Evolutionary conservation across 2,113 vertebrate species (phyloP).

Genomic region (Stegostoma tigrinum): DNA sequence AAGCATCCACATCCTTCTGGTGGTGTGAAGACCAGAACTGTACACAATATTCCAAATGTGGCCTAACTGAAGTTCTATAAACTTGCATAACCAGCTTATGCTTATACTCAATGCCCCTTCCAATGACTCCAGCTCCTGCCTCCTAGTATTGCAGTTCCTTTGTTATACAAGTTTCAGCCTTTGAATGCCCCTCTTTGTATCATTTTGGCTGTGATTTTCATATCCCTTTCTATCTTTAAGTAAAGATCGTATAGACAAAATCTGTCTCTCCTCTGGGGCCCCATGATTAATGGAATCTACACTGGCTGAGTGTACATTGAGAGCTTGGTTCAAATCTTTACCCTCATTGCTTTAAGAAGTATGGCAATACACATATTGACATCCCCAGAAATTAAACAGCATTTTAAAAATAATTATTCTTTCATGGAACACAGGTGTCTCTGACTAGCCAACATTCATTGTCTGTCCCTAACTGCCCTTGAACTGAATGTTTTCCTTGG

Average conservation of each 20-base stretch:
- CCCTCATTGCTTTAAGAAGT: background rate
- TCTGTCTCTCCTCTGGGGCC: background rate
- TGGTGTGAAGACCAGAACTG: too few relatives aligned
- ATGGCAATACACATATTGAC: background rate
- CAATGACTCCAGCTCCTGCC: background rate
- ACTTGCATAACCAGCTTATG: too few relatives aligned
- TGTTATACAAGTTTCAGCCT: background rate
- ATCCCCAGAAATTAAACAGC: too few relatives aligned
- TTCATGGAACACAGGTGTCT: too few relatives aligned
- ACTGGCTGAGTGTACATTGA: background rate
- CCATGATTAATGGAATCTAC: background rate
- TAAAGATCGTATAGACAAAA: background rate
- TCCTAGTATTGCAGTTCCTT: background rate
- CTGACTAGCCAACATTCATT: too few relatives aligned
- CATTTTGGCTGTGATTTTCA: background rate
- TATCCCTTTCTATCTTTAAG: background rate
- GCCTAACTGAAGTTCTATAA: too few relatives aligned
- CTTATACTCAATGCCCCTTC: too few relatives aligned
- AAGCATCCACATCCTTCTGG: too few relatives aligned
- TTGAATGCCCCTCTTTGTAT: background rate
- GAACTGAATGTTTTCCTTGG: too few relatives aligned
- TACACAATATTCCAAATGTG: too few relatives aligned
- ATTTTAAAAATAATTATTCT: too few relatives aligned
- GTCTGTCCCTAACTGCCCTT: too few relatives aligned
- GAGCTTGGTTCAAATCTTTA: background rate